Percentiles rank a stretch among this genome's conserved stretches.
Evolutionary conservation across 2,113 vertebrate species (phyloP).

Genomic region (Rhinolophus ferrumequinum): DNA sequence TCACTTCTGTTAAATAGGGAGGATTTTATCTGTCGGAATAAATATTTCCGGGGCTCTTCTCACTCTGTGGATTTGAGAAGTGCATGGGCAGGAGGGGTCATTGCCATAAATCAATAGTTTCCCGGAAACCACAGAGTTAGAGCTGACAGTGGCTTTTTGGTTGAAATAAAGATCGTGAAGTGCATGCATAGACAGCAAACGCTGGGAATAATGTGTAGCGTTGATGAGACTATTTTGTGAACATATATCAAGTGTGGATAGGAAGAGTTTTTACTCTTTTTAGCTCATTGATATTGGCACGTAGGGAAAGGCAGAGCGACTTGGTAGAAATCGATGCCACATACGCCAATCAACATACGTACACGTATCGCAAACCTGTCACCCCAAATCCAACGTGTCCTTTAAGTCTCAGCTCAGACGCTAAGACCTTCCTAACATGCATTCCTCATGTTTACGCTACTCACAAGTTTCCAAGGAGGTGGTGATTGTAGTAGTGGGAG

Average conservation of each 20-base stretch:
- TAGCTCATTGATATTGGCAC: background rate
- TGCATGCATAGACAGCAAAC: background rate
- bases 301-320: background rate
- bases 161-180: background rate
- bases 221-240: background rate
- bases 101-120: constrained; percentile 58
- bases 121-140: background rate
- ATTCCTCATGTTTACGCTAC: background rate
- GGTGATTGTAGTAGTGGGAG: background rate
- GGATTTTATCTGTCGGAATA: constrained; percentile 66
- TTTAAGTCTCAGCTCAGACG: background rate
- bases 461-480: background rate
- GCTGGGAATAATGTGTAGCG: background rate
- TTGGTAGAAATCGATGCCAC: background rate
- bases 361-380: too few relatives aligned
- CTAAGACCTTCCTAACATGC: background rate
- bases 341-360: too few relatives aligned
- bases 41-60: constrained; percentile 59
- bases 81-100: constrained; percentile 33
- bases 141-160: constrained; percentile 29
- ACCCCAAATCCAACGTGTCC: background rate
- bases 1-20: constrained; percentile 64
- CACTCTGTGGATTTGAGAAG: constrained; percentile 31
- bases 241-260: background rate
- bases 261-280: background rate